Evolutionary conservation across 1,140 invertebrate species (phyloP).

Genomic region (Lepidurus apus): DNA sequence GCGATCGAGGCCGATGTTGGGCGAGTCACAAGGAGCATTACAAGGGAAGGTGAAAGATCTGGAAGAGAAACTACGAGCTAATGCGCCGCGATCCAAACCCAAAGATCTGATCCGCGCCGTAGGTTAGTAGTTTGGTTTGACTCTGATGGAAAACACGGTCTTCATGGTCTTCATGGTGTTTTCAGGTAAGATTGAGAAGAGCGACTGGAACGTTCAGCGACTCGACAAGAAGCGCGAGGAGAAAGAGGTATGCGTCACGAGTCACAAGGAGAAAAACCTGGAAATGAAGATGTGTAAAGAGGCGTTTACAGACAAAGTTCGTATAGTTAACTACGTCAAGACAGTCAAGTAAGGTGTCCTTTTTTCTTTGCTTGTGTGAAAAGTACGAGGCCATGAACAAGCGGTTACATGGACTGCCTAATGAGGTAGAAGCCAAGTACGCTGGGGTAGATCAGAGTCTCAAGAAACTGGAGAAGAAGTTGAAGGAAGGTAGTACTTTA

Average conservation of each 20-base stretch:
- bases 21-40: conserved; percentile 45
- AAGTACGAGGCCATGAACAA: conserved; percentile 34
- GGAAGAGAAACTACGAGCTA: conserved; percentile 52
- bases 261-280: conserved; percentile 55
- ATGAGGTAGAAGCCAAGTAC: conserved; percentile 48
- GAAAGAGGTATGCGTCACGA: conserved; percentile 60
- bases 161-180: not conserved
- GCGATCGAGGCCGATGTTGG: not conserved
- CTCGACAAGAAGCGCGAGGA: conserved; percentile 86
- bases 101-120: conserved; percentile 79
- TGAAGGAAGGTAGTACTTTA: conserved; percentile 68
- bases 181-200: conserved; percentile 74
- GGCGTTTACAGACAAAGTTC: conserved; percentile 54
- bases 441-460: conserved; percentile 72
- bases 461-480: conserved; percentile 69
- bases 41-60: conserved; percentile 49
- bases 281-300: conserved; percentile 81
- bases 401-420: conserved; percentile 29
- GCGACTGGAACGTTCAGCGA: conserved; percentile 86
- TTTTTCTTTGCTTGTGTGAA: conserved; percentile 29
- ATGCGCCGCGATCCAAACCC: conserved; percentile 55
- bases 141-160: not conserved
- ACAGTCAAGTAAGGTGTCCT: not conserved
- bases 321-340: not conserved
- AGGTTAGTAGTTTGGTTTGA: conserved; percentile 45